Evolutionary conservation across 2,888 invertebrate genomes (phyloP), one percentile per base, ranked within the genome.

Genomic region (Standfussiana lucernea): DNA sequence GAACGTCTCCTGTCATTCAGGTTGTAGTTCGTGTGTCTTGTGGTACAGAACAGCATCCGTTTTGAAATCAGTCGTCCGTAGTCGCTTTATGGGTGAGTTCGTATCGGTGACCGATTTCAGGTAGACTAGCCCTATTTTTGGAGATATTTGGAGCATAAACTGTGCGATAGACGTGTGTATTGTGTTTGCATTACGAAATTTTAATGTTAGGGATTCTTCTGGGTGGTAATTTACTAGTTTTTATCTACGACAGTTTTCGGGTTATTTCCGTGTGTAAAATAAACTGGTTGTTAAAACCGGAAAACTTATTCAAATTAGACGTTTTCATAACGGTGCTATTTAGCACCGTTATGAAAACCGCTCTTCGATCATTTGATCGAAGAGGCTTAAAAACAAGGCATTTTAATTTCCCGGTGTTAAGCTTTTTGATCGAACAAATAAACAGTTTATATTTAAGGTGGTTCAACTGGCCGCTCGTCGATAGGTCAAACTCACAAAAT

Each of bases 11-110:
- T 89, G 84, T 84, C 86, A 90, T 91, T 91, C 89, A 90, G 89
- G 90, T 92, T 89, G 88, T 88, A 89, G 88, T 85, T 86, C 66
- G 81, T 88, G 84, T 85, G 91, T 65, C 75, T 89, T 86, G 90
- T 87, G 88, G 85, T 45, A 73, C 77, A 85, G 66, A 84, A 88
- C 91, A 90, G 91, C 91, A 90, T 93, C 93, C 90, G 92, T 86
- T 88, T 85, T 86, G 79, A 82, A 91, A 89, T 89, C 91, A 91
- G 85, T 91, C 91, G 89, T 86, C 91, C 91, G 89, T 91, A 88
- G 86, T 90, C 89, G 85, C 89, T 92, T 89, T 91, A 94, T 95
- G 94, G 94, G 95, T 94, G 93, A 94, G 94, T 94, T 89, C 81
- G 82, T 86, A 85, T 88, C 75, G 79, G 84, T 90, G 88, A 88